Conservation (phyloP, 2,888 invertebrate species). For the Tribolium freemani region DNA sequence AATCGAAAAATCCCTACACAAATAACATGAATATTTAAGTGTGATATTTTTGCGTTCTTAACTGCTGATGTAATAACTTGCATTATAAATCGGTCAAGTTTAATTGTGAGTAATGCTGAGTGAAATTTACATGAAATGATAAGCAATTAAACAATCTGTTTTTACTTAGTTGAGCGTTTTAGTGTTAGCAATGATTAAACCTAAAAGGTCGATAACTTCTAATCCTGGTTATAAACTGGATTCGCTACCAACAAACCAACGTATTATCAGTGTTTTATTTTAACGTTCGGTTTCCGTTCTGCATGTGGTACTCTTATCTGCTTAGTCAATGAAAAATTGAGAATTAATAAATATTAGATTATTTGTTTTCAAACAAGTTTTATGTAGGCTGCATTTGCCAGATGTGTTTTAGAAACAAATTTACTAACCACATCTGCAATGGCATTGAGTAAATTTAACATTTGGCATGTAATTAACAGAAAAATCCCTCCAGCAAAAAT, state of each 20-base stretch:
- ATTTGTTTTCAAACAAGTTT: neutral
- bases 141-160: too few relatives aligned
- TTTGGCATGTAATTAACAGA: neutral
- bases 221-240: constrained; percentile 16
- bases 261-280: constrained; percentile 22
- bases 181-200: constrained; percentile 3
- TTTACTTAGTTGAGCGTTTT: neutral
- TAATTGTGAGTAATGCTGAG: constrained; percentile 12
- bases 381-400: constrained; percentile 29
- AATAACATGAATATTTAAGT: neutral
- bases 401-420: constrained; percentile 23
- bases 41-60: neutral
- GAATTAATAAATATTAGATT: neutral
- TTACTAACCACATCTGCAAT: constrained; percentile 1
- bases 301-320: neutral
- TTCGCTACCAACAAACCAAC: neutral
- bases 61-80: neutral
- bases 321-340: neutral
- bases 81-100: constrained; percentile 15
- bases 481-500: too few relatives aligned
- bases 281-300: constrained; percentile 23
- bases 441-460: neutral
- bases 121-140: constrained; percentile 20
- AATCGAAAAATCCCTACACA: neutral
- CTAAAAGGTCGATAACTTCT: constrained; percentile 28